These are phyloP conservation scores for Sebastiscus albofasciatus DNA, from an alignment of 2,797 vertebrate species.

Conservation along the genomic window DNA sequence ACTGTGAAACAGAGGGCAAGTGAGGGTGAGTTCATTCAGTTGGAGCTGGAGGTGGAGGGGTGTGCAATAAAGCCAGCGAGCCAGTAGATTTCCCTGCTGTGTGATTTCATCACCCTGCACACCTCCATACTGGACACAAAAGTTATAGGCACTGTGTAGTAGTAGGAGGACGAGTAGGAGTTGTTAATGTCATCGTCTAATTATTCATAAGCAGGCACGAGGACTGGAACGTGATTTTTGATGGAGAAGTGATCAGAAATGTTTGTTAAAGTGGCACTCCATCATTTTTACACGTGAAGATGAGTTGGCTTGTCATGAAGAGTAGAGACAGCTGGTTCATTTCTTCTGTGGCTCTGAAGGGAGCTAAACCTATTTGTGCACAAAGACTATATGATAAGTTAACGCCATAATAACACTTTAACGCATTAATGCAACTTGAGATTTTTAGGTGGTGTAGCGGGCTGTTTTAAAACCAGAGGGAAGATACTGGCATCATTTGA, in stretches of 20 bases:
- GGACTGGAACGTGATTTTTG: conserved; percentile 25
- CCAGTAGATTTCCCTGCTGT: conserved; percentile 64
- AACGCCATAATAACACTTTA: no score
- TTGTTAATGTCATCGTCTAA: conserved; percentile 61
- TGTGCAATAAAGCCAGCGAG: conserved; percentile 56
- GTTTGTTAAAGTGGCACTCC: background rate
- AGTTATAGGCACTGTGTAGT: conserved; percentile 44
- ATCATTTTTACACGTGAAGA: background rate
- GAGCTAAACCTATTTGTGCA: background rate
- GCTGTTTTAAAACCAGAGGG: no score
- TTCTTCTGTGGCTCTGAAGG: background rate
- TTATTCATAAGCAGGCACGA: conserved; percentile 59
- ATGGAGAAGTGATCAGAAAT: background rate
- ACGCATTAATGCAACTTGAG: no score
- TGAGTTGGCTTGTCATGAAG: background rate
- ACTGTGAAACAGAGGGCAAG: conserved; percentile 49
- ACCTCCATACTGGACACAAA: conserved; percentile 59
- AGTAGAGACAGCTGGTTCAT: background rate
- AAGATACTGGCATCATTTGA: no score
- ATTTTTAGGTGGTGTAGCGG: no score
- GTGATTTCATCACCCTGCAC: conserved; percentile 58
- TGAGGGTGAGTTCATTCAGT: conserved; percentile 53
- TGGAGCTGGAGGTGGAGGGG: conserved; percentile 15
- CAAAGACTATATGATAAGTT: no score
- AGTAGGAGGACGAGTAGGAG: conserved; percentile 63